Evolutionary conservation across 2,113 vertebrate genomes (phyloP).

Genomic region (Theristicus caerulescens): DNA sequence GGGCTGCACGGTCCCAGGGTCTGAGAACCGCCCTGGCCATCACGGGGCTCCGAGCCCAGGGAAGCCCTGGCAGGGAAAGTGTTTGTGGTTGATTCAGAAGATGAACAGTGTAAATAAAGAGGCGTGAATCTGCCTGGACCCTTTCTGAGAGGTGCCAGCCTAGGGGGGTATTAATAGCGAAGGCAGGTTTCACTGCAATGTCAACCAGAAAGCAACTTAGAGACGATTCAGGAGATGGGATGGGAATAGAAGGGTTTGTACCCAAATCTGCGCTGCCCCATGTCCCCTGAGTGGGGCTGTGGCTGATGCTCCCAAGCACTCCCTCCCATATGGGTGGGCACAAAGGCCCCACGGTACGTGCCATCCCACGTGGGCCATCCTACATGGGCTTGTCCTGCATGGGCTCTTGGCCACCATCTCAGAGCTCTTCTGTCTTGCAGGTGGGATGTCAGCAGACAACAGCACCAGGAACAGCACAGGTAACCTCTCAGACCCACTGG

Average conservation of each 20-base stretch:
- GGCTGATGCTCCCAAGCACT: not conserved
- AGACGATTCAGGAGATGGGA: not conserved
- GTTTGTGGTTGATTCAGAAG: not conserved
- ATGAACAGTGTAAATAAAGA: not conserved
- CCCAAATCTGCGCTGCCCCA: rapidly evolving
- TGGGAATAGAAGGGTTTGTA: not conserved
- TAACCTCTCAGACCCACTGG: not conserved
- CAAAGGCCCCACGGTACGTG: rapidly evolving
- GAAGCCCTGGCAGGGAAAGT: not conserved
- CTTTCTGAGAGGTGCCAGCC: not conserved
- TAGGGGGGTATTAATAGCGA: rapidly evolving
- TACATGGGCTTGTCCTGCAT: not conserved
- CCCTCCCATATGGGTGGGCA: not conserved
- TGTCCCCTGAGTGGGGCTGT: not conserved
- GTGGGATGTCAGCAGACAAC: not conserved
- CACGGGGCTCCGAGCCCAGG: not conserved
- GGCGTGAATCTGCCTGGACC: not conserved
- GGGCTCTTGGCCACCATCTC: not conserved
- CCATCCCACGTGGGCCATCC: not conserved
- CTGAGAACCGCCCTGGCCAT: not conserved
- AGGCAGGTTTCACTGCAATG: not conserved
- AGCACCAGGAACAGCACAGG: not conserved
- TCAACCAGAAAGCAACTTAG: not conserved
- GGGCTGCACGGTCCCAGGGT: not conserved
- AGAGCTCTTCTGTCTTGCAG: slow-evolving; percentile 3